phyloP scores from a whole-genome alignment of 37 sponge, comb jelly and placozoan genomes.

The Spongia lamella region DNA sequence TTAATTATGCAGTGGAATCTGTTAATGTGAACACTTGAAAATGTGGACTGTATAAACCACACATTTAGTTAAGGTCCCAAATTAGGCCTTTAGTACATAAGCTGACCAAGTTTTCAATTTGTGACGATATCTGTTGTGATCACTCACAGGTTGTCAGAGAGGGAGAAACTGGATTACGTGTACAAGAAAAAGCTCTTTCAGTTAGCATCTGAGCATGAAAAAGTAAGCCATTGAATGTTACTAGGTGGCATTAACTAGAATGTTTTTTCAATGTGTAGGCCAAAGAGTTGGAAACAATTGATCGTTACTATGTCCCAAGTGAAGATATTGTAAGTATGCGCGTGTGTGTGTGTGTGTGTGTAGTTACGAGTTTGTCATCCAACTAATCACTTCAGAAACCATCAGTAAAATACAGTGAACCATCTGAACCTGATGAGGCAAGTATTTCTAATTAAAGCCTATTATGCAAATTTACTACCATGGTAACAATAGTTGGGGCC shows the following conservation, averaged over 20 bases:
- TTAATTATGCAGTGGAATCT: too few species aligned
- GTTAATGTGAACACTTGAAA: too few species aligned
- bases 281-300: constrained; percentile 75
- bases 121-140: too few species aligned
- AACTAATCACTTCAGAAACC: constrained; percentile 44
- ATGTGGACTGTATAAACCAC: too few species aligned
- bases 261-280: constrained; percentile 47
- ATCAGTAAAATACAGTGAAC: constrained; percentile 55
- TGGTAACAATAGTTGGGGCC: constrained; percentile 70
- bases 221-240: constrained; percentile 65
- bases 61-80: too few species aligned
- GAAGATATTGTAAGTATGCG: constrained; percentile 58
- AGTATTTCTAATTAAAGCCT: constrained; percentile 10
- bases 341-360: background rate
- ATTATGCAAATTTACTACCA: background rate
- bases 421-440: constrained; percentile 65
- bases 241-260: background rate
- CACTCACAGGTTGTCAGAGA: constrained; percentile 44
- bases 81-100: too few species aligned
- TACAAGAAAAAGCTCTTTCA: constrained; percentile 59
- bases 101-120: too few species aligned
- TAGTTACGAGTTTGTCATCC: constrained; percentile 8
- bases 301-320: constrained; percentile 84
- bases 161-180: constrained; percentile 45
- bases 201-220: constrained; percentile 70